Conservation (phyloP, 2,797 vertebrate species). For the Benthosema pterotum region DNA sequence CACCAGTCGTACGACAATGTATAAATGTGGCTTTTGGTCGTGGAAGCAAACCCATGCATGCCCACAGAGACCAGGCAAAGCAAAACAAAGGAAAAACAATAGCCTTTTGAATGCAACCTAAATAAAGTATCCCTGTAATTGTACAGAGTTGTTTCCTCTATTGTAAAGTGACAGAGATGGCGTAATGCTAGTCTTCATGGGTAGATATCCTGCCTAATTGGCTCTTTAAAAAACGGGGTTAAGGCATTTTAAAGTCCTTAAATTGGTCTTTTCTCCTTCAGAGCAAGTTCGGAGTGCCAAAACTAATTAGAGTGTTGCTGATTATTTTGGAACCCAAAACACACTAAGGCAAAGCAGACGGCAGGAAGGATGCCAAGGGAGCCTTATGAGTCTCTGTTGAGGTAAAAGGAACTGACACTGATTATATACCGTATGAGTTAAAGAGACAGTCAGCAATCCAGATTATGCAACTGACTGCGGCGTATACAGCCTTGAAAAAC, state of each 20-base stretch:
- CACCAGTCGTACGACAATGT: too few species aligned
- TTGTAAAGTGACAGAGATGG: constrained; percentile 73
- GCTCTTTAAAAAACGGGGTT: constrained; percentile 81
- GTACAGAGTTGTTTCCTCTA: constrained; percentile 78
- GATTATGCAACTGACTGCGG: constrained; percentile 45
- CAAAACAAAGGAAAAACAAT: constrained; percentile 45
- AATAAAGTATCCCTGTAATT: constrained; percentile 75
- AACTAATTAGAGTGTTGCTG: constrained; percentile 82
- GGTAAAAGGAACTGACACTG: constrained; percentile 63
- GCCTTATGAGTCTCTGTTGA: constrained; percentile 70
- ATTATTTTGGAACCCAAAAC: constrained; percentile 78
- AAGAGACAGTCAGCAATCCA: constrained; percentile 42
- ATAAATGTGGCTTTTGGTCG: background rate
- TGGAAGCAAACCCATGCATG: background rate
- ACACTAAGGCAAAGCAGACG: constrained; percentile 75
- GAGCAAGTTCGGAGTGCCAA: constrained; percentile 77
- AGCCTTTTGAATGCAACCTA: constrained; percentile 59
- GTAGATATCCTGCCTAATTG: constrained; percentile 81
- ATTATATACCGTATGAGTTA: constrained; percentile 62
- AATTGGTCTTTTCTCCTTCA: constrained; percentile 81
- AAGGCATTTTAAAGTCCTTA: constrained; percentile 81
- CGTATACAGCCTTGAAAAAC: constrained; percentile 24
- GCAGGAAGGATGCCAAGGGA: constrained; percentile 65
- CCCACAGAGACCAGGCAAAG: constrained; percentile 41
- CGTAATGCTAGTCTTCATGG: constrained; percentile 73